Conservation (phyloP, 2,113 vertebrate genomes). For the Chamaea fasciata region DNA sequence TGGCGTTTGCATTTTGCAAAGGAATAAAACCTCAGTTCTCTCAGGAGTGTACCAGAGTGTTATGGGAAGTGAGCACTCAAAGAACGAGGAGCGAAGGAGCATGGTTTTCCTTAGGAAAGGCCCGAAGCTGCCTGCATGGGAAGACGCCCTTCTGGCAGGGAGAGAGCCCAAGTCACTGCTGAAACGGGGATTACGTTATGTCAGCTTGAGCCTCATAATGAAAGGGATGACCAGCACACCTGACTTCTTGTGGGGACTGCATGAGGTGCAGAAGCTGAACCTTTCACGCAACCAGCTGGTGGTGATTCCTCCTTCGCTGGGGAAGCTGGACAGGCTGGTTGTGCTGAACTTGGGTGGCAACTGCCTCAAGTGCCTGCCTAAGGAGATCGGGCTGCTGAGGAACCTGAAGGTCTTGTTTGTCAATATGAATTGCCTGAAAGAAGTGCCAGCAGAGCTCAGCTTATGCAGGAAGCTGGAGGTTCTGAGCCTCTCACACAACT, state of each 20-base stretch:
- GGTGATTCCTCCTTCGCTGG: slow-evolving; percentile 76
- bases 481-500: slow-evolving; percentile 89
- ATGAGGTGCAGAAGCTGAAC: slow-evolving; percentile 90
- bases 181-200: slow-evolving; percentile 75
- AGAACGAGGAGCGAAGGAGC: slow-evolving; percentile 52
- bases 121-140: slow-evolving; percentile 67
- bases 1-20: neutral
- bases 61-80: slow-evolving; percentile 78
- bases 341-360: slow-evolving; percentile 89
- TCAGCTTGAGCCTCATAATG: slow-evolving; percentile 85
- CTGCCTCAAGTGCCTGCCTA: slow-evolving; percentile 81
- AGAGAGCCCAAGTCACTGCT: slow-evolving; percentile 69
- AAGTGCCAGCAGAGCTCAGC: slow-evolving; percentile 87
- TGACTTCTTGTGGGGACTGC: slow-evolving; percentile 85
- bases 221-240: slow-evolving; percentile 81
- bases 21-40: slow-evolving; percentile 9
- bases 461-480: slow-evolving; percentile 85
- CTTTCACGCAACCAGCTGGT: slow-evolving; percentile 85
- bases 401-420: slow-evolving; percentile 87
- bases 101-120: slow-evolving; percentile 39
- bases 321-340: slow-evolving; percentile 83
- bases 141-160: slow-evolving; percentile 68
- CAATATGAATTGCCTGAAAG: slow-evolving; percentile 85
- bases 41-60: neutral
- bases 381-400: slow-evolving; percentile 84